Evolutionary conservation across 2,888 invertebrate species (phyloP), one percentile per base, ranked within the genome.

Genomic region (Nezara viridula): DNA sequence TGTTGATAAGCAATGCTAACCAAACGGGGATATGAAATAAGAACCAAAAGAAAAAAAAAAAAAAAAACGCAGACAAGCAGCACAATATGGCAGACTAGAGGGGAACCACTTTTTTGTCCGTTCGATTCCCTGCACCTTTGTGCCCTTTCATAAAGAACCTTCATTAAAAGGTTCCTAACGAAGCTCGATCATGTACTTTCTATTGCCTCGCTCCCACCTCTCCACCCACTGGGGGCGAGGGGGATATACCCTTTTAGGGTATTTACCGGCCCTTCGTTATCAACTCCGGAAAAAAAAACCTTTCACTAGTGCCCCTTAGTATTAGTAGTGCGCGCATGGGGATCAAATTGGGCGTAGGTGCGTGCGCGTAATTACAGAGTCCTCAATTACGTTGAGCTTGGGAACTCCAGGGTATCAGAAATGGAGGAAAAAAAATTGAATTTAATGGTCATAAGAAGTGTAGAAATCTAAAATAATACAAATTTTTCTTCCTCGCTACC

Each of bases 141-240:
- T 73, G 66, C 66, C 66, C 37, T 73, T 73, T 37, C 37, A 73
- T 73, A 73, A 4, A 73, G 37, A 27, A 14, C 66, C 66, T 32
- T 73, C 66, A 73, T 73, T 73, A 73, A 73, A 73, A 37, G 66
- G 66, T 73, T 73, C 32, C 66, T 73, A 73, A 73, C 66, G 66
- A 73, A 73, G 19, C 66, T 73, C 66, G 66, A 73, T 73, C 66
- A 73, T 73, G 66, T 73, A 73, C 32, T 27, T 73, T 24, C 66
- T 73, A 73, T 73, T 73, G 66, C 32, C 66, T 73, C 9, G 66
- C 32, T 37, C 66, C 66, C n/a, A n/a, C n/a, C n/a, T n/a, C n/a
- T n/a, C n/a, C n/a, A n/a, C n/a, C n/a, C n/a, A n/a, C n/a, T n/a
- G n/a, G 55, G 24, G 55, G 66, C 10, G 66, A 37, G 66, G 19